Evolutionary conservation across 64 coral and sea anemone species (phyloP).

Genomic region (Porites lutea): DNA sequence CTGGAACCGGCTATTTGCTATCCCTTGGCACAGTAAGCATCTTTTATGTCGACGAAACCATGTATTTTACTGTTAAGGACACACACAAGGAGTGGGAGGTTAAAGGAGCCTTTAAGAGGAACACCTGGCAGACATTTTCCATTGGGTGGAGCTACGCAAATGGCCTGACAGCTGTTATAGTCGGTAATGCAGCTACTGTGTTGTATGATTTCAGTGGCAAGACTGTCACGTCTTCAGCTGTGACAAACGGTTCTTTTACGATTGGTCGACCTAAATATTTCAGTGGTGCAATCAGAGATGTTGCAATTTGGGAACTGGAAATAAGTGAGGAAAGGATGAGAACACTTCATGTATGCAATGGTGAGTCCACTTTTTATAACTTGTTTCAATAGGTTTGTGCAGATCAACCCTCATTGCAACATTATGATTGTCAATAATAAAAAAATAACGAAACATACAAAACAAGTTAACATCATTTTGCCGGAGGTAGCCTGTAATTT

Average conservation of each 20-base stretch:
- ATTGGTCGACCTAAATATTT: conserved; percentile 39
- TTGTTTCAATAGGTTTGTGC: not conserved
- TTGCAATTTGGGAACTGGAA: conserved; percentile 28
- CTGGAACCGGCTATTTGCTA: not conserved
- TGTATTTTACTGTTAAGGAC: conserved; percentile 3
- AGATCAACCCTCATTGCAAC: too few species aligned
- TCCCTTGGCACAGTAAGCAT: not conserved
- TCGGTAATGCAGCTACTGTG: not conserved
- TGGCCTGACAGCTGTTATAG: conserved; percentile 29
- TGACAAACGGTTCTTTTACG: not conserved
- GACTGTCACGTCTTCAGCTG: not conserved
- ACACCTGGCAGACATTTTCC: conserved; percentile 26
- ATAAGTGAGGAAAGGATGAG: conserved; percentile 8
- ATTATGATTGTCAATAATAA: too few species aligned
- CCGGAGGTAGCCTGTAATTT: too few species aligned
- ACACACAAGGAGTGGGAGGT: conserved; percentile 16
- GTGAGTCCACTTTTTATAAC: not conserved
- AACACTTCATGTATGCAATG: conserved; percentile 30
- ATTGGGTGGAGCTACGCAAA: conserved; percentile 40
- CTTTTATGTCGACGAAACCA: not conserved
- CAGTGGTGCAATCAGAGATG: conserved; percentile 10
- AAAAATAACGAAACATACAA: too few species aligned
- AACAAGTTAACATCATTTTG: too few species aligned
- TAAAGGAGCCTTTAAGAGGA: not conserved
- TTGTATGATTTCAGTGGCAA: conserved; percentile 2